Evolutionary conservation across 2,797 vertebrate genomes (phyloP).

Genomic region (Thamnophis elegans): DNA sequence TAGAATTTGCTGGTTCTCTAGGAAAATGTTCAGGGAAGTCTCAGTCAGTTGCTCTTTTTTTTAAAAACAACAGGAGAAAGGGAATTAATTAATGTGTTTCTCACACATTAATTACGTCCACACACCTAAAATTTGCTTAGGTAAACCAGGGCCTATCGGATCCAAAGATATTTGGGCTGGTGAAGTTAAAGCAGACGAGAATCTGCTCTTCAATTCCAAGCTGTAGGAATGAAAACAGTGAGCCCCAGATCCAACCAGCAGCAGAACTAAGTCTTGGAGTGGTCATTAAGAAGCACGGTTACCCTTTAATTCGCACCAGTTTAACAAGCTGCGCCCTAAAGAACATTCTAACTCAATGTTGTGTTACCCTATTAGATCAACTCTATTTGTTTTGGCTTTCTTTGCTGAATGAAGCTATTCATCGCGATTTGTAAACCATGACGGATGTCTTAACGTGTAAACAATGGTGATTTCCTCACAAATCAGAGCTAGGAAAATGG

Average conservation of each 20-base stretch:
- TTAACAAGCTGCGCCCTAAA: background rate
- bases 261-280: background rate
- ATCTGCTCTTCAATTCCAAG: background rate
- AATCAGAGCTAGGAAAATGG: background rate
- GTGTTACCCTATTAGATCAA: background rate
- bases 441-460: background rate
- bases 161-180: background rate
- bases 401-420: background rate
- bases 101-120: too few species aligned
- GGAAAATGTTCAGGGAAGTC: too few species aligned
- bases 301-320: background rate
- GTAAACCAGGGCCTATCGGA: background rate
- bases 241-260: background rate
- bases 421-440: background rate
- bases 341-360: background rate
- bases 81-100: too few species aligned
- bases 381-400: background rate
- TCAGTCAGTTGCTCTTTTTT: too few species aligned
- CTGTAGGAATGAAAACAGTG: background rate
- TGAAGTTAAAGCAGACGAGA: background rate
- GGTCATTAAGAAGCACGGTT: background rate
- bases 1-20: background rate
- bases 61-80: too few species aligned
- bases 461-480: background rate
- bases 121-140: background rate